Percentiles rank a stretch among this genome's conserved stretches.
These are phyloP conservation scores for Theonella swinhoei DNA, from an alignment of 37 sponge, comb jelly and placozoan genomes.

Conservation along the genomic window DNA sequence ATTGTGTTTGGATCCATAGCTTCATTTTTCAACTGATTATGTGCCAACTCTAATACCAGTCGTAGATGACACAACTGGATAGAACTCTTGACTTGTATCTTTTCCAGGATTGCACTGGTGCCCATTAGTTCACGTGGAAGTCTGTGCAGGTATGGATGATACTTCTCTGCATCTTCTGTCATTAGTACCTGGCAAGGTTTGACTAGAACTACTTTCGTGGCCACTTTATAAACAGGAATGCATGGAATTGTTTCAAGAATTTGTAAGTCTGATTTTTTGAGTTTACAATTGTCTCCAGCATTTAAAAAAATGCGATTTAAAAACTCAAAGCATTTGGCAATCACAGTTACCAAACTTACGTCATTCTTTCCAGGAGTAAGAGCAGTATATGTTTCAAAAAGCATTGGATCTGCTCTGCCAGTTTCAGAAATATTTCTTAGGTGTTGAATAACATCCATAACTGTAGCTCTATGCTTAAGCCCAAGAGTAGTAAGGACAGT, in stretches of 20 bases:
- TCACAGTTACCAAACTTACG: neutral
- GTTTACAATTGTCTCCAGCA: neutral
- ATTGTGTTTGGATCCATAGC: conserved; percentile 33
- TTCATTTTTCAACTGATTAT: neutral
- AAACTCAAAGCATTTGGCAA: conserved; percentile 13
- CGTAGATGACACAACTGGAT: conserved; percentile 27
- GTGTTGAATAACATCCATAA: conserved; percentile 45
- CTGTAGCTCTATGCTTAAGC: neutral
- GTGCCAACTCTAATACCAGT: conserved; percentile 23
- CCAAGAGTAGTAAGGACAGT: conserved; percentile 1
- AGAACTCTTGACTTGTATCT: conserved; percentile 2
- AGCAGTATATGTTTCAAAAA: conserved; percentile 37
- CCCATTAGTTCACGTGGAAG: conserved; percentile 8
- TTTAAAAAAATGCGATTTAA: neutral
- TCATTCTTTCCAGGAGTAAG: neutral
- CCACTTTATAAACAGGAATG: conserved; percentile 31
- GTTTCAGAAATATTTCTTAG: conserved; percentile 26
- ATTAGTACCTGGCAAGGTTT: conserved; percentile 36
- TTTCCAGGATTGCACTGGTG: neutral
- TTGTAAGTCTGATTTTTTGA: too few species aligned
- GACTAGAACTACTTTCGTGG: conserved; percentile 36
- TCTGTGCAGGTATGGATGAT: conserved; percentile 43
- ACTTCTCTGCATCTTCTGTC: neutral
- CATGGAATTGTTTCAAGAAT: conserved; percentile 12
- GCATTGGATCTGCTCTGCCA: neutral